Evolutionary conservation across 2,888 invertebrate genomes (phyloP), one percentile per base, ranked within the genome.

Genomic region (Stegophylla sp.): DNA sequence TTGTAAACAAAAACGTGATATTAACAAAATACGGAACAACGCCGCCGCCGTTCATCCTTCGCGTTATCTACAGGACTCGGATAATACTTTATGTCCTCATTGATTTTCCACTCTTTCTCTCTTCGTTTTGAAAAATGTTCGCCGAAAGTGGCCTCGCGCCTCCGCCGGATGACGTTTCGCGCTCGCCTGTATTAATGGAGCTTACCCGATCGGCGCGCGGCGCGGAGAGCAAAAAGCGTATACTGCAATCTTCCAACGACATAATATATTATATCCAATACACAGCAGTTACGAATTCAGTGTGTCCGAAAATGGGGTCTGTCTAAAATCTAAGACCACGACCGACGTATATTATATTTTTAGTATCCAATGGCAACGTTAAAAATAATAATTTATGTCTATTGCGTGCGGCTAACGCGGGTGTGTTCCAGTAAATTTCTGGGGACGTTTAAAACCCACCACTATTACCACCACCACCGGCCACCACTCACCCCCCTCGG

Each of bases 341-440:
- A 17, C 7, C 1, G 1, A 41, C 20, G 15, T 56, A 41, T 15
- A 28, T 26, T 34, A 17, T 28, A n/a, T 10, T 13, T 23, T 48
- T 41, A 53, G 53, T 72, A 43, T 72, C 53, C 59, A 72, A 72
- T 56, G 43, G 43, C 56, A 59, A 73, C 72, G 43, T 72, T 56
- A 59, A 56, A 72, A 59, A 72, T 72, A 59, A 72, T 72, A 72
- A 43, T 56, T 72, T 72, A 72, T 43, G 43, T 72, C 41, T 43
- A 7, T 72, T 56, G 56, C 23, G 41, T 71, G 17, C 4, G 23
- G 5, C 53, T 13, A 53, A 34, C 48, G 41, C 23, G 23, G 5
- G 56, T 56, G 56, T 56, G 41, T 72, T 71, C 10, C 15, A n/a
- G 69, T 41, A 51, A 51, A 69, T 69, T 69, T 69, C 20, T 20